A percentile compares a stretch with the other conserved stretches of the same genome.
phyloP scores from a whole-genome alignment of 2,113 vertebrate genomes.

The Hyperopisus bebe region DNA sequence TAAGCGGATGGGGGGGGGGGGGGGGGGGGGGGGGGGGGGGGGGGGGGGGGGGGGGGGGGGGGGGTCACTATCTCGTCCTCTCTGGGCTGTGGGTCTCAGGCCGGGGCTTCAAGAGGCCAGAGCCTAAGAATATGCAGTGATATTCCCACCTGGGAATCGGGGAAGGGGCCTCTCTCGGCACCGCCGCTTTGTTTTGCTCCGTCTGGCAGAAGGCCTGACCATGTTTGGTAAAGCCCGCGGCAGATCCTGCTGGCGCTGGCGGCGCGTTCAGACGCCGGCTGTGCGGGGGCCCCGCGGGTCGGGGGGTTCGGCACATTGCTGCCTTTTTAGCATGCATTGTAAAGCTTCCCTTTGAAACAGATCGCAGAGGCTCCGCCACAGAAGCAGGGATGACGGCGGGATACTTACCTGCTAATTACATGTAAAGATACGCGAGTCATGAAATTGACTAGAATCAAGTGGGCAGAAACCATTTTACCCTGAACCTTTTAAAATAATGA shows the following conservation, averaged over 20 bases:
- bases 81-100: background rate
- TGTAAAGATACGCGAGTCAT: background rate
- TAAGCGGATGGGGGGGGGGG: background rate
- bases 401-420: background rate
- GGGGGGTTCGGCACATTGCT: background rate
- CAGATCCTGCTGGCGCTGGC: constrained; percentile 45
- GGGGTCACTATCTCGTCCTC: constrained; percentile 26
- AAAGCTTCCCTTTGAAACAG: background rate
- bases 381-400: background rate
- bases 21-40: background rate
- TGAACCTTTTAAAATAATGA: background rate
- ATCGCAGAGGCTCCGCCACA: background rate
- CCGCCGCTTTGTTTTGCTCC: constrained; percentile 53
- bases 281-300: background rate
- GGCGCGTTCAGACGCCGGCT: background rate
- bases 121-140: constrained; percentile 3
- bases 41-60: background rate
- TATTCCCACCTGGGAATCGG: constrained; percentile 9
- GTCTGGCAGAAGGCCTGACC: constrained; percentile 55
- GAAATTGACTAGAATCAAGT: background rate
- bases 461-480: background rate
- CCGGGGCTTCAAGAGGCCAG: background rate
- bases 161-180: constrained; percentile 29
- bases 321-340: background rate
- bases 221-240: constrained; percentile 63